Evolutionary conservation across 2,797 vertebrate species (phyloP).

Genomic region (Varecia variegata): DNA sequence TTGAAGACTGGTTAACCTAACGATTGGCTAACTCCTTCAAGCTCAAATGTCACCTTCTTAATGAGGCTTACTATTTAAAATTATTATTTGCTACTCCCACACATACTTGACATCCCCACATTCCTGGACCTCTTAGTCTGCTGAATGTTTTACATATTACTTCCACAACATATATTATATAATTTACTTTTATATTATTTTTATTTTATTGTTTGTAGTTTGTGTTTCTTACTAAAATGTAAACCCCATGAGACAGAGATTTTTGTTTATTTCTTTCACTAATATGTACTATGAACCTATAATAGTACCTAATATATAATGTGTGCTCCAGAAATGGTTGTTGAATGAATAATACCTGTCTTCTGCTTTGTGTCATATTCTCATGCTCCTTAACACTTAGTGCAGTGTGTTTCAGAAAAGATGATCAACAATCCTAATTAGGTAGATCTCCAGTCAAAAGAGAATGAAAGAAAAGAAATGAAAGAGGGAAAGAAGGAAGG

Average conservation of each 20-base stretch:
- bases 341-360: neutral
- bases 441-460: neutral
- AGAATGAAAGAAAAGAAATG: neutral
- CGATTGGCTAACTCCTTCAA: neutral
- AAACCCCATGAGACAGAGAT: neutral
- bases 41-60: neutral
- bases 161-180: neutral
- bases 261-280: slow-evolving; percentile 18
- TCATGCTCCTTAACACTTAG: neutral
- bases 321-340: neutral
- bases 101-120: neutral
- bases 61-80: neutral
- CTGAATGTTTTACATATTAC: neutral
- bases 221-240: neutral
- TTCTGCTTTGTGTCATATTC: neutral
- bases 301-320: neutral
- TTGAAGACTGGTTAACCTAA: neutral
- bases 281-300: neutral
- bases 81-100: neutral
- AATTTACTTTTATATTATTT: neutral
- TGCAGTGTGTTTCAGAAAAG: neutral
- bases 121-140: neutral
- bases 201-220: neutral
- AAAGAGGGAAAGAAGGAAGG: rapidly evolving
- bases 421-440: neutral